Evolutionary conservation across 2,113 vertebrate species (phyloP), one percentile per base, ranked within the genome.

Genomic region (Desmodus rotundus): DNA sequence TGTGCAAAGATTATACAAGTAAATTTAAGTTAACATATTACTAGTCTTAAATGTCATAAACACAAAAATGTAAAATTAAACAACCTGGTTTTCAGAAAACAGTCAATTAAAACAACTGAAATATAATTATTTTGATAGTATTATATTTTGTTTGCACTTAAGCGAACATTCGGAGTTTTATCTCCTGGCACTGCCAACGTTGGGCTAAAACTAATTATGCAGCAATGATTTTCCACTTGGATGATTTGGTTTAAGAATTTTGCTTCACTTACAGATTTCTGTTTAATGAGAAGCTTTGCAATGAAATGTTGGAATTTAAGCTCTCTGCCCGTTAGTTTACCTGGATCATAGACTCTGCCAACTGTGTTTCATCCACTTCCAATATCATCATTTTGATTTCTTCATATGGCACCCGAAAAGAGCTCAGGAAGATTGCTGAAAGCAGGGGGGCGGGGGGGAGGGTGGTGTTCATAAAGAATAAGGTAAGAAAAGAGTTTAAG

Each of bases 301-400:
- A 84, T 95, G 77, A 98, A 98, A 98, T 93, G 97, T 2, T 93
- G 36, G 20, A 45, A 95, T 96, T 93, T 97, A 92, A 98, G 90
- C 70, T 87, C 45, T 86, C 38, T 84, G 58, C 50, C 20, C 68
- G 41, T 96, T 96, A 98, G 70, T 92, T 97, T 98, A 99, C 99
- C 99, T 99, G 99, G 98, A 99, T 98, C 99, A 99, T 99, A 78
- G 99, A 98, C 96, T 99, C 99, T 72, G 99, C 99, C 67, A 99
- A 99, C 50, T 99, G 99, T 74, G 99, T 98, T 98, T 99, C 99
- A 96, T 99, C 99, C 97, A 99, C 98, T 98, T 99, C 99, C 98
- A 99, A 82, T 96, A 99, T 98, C 98, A 99, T 99, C 77, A 92
- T 98, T 97, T 98, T 99, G 80, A 99, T 99, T 98, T 99, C 99